Conservation (phyloP, 2,113 vertebrate species). For the Osmerus eperlanus region DNA sequence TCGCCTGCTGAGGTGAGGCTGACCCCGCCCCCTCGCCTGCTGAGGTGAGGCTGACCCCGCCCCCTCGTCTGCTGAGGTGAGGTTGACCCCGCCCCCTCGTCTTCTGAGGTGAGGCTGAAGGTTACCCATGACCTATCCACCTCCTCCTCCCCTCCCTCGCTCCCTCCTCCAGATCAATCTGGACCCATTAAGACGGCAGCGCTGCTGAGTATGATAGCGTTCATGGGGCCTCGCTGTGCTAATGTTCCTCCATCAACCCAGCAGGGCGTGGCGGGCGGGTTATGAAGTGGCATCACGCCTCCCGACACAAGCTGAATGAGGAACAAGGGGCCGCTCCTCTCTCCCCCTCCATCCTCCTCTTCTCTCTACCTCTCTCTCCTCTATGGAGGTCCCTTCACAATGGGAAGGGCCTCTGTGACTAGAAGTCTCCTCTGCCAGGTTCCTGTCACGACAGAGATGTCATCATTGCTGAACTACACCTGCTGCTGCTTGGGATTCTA, state of each 20-base stretch:
- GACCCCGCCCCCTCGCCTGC: too few relatives aligned
- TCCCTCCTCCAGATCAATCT: conserved; percentile 74
- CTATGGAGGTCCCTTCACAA: background rate
- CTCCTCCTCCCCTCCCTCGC: conserved; percentile 56
- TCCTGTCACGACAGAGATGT: background rate
- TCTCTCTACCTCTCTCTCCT: background rate
- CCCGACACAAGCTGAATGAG: conserved; percentile 70
- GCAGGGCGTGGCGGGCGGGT: conserved; percentile 60
- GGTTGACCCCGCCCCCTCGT: conserved; percentile 69
- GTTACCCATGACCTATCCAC: conserved; percentile 63
- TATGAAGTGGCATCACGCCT: conserved; percentile 19
- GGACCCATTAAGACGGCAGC: conserved; percentile 67
- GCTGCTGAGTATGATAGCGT: conserved; percentile 78
- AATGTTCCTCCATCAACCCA: conserved; percentile 80
- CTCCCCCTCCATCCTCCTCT: conserved; percentile 11
- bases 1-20: too few relatives aligned
- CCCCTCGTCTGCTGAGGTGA: conserved; percentile 54
- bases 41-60: too few relatives aligned
- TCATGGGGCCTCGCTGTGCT: conserved; percentile 67
- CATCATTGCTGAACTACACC: too few relatives aligned
- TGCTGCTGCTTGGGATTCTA: too few relatives aligned
- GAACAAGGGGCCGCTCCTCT: conserved; percentile 48
- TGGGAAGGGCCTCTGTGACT: too few relatives aligned
- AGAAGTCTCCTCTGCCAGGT: conserved; percentile 1
- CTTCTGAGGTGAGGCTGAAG: conserved; percentile 69